These are phyloP conservation scores for Ochropleura plecta DNA, from an alignment of 2,888 invertebrate species.

Conservation along the genomic window DNA sequence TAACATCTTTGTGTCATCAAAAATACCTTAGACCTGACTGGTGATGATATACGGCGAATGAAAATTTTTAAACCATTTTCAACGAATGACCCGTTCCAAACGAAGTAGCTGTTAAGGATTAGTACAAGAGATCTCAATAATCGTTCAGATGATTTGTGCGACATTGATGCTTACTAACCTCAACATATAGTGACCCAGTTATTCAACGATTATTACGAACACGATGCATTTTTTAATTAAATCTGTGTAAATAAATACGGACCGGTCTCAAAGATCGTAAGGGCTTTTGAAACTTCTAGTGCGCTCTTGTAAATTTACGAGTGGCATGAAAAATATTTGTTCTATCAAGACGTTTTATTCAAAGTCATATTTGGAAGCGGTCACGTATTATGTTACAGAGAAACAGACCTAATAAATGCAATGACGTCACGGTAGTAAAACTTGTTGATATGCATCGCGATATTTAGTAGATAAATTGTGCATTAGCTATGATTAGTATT, in stretches of 20 bases:
- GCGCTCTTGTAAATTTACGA: constrained; percentile 1
- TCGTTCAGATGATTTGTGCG: constrained; percentile 61
- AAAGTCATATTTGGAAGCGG: constrained; percentile 29
- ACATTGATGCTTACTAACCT: constrained; percentile 80
- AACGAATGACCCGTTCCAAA: background rate
- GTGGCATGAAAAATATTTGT: constrained; percentile 35
- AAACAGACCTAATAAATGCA: constrained; percentile 46
- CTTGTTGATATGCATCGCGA: constrained; percentile 27
- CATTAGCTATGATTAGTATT: constrained; percentile 12
- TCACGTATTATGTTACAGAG: constrained; percentile 42
- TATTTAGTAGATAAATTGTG: constrained; percentile 39
- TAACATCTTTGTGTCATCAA: constrained; percentile 5
- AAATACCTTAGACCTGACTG: constrained; percentile 15
- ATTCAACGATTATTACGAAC: constrained; percentile 73
- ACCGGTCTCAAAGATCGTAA: constrained; percentile 54
- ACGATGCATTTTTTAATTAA: constrained; percentile 77
- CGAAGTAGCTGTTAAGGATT: constrained; percentile 5
- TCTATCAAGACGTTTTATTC: constrained; percentile 25
- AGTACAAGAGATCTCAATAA: constrained; percentile 46
- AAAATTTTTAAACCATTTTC: background rate
- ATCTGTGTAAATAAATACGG: constrained; percentile 66
- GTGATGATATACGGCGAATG: background rate
- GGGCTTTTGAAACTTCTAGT: constrained; percentile 36
- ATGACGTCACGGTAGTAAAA: constrained; percentile 36
- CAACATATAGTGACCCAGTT: constrained; percentile 75